A percentile compares a stretch with the other conserved stretches of the same genome.
These are phyloP conservation scores for Rostratula benghalensis DNA, from an alignment of 2,113 vertebrate species.

Conservation along the genomic window DNA sequence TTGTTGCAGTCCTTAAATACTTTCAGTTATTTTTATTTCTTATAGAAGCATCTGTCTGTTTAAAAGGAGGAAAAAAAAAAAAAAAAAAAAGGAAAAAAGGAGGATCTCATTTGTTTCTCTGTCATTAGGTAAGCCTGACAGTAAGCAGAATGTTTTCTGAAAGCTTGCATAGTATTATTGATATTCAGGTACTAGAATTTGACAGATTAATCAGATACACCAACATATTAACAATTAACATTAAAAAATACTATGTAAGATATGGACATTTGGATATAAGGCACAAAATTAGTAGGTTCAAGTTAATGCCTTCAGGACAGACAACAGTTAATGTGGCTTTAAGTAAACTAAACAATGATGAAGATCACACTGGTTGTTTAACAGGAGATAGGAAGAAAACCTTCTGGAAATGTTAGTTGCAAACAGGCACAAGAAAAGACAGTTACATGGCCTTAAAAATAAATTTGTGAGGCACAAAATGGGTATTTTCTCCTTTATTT, in stretches of 20 bases:
- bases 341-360: not conserved
- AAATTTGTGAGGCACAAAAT: not conserved
- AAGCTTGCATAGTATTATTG: not conserved
- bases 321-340: not conserved
- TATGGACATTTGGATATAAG: not conserved
- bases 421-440: not conserved
- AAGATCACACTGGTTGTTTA: not conserved
- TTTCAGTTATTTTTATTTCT: not conserved
- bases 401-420: not conserved
- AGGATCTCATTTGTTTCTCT: not conserved
- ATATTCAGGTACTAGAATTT: not conserved
- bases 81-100: not conserved
- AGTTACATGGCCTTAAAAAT: not conserved
- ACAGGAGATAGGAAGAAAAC: not conserved
- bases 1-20: not conserved
- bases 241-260: not conserved
- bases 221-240: not conserved
- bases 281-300: not conserved
- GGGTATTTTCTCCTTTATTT: not conserved
- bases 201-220: not conserved
- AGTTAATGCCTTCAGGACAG: not conserved
- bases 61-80: not conserved
- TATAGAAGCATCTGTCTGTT: not conserved
- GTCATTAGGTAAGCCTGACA: not conserved
- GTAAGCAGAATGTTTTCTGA: not conserved